A percentile compares a stretch with the other conserved stretches of the same genome.
Evolutionary conservation across 2,113 vertebrate genomes (phyloP).

Genomic region (Nanorana parkeri): DNA sequence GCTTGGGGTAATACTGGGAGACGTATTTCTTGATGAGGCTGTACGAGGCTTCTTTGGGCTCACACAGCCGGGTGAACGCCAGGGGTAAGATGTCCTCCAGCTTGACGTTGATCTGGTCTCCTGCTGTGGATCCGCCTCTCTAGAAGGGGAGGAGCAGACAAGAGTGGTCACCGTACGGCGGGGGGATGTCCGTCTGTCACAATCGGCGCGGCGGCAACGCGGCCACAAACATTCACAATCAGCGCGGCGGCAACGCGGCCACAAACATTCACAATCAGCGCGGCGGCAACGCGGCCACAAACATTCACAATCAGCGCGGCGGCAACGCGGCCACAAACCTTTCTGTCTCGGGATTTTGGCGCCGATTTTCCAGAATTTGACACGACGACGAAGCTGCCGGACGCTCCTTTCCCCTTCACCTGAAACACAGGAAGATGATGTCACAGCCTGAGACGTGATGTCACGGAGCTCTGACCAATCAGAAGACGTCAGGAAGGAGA

Average conservation of each 20-base stretch:
- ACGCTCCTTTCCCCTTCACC: constrained; percentile 96
- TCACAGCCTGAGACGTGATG: not conserved
- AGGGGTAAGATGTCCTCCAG: constrained; percentile 91
- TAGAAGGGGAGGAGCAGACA: constrained; percentile 60
- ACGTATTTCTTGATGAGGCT: constrained; percentile 95
- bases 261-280: not conserved
- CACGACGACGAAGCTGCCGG: constrained; percentile 90
- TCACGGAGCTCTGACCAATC: no score
- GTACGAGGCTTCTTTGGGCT: constrained; percentile 98
- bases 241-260: no score
- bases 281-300: no score
- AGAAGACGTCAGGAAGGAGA: no score
- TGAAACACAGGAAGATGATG: constrained; percentile 53
- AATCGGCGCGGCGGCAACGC: not conserved
- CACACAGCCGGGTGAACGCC: constrained; percentile 96
- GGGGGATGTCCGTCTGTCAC: not conserved
- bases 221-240: no score
- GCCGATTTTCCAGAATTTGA: constrained; percentile 81
- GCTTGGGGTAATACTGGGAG: constrained; percentile 92
- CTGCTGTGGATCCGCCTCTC: constrained; percentile 68
- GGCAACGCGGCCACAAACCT: constrained; percentile 72
- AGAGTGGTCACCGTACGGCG: not conserved
- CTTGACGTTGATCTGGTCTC: constrained; percentile 79
- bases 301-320: not conserved
- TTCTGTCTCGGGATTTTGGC: constrained; percentile 77